Conservation (phyloP, 2,888 invertebrate species). For the Pelosia muscerda region DNA sequence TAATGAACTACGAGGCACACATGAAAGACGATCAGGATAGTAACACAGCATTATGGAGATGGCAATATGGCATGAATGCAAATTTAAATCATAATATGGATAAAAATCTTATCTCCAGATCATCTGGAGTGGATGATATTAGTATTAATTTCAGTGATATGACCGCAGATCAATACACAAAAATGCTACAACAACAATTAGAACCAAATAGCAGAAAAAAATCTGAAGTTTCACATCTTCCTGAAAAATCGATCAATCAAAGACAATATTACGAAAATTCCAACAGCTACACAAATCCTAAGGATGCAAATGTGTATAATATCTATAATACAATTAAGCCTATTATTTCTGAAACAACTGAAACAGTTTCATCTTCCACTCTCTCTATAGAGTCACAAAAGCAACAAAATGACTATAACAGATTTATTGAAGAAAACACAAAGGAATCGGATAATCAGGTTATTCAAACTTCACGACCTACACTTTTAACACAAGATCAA, state of each 20-base stretch:
- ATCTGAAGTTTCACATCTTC: conserved; percentile 30
- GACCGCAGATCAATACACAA: conserved; percentile 77
- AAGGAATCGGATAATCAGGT: conserved; percentile 23
- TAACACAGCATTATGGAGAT: conserved; percentile 79
- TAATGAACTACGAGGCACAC: conserved; percentile 78
- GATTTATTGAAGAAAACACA: conserved; percentile 9
- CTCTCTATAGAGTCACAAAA: conserved; percentile 25
- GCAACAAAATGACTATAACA: conserved; percentile 21
- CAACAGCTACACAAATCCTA: conserved; percentile 31
- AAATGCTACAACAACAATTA: conserved; percentile 72
- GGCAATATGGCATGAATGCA: conserved; percentile 79
- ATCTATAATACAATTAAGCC: conserved; percentile 30
- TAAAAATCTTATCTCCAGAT: conserved; percentile 80
- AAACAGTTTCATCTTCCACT: conserved; percentile 22
- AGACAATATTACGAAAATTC: conserved; percentile 26
- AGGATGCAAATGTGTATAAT: conserved; percentile 26
- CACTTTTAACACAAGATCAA: conserved; percentile 65
- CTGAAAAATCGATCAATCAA: conserved; percentile 26
- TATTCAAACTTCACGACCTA: conserved; percentile 47
- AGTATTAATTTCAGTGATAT: conserved; percentile 80
- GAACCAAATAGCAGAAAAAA: conserved; percentile 53
- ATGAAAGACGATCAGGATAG: conserved; percentile 74
- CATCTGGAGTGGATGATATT: conserved; percentile 76
- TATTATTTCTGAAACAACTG: conserved; percentile 27
- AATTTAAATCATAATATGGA: conserved; percentile 65